Base-by-base conservation (phyloP, 1,140 invertebrate genomes). In the Scylla paramamosain region DNA sequence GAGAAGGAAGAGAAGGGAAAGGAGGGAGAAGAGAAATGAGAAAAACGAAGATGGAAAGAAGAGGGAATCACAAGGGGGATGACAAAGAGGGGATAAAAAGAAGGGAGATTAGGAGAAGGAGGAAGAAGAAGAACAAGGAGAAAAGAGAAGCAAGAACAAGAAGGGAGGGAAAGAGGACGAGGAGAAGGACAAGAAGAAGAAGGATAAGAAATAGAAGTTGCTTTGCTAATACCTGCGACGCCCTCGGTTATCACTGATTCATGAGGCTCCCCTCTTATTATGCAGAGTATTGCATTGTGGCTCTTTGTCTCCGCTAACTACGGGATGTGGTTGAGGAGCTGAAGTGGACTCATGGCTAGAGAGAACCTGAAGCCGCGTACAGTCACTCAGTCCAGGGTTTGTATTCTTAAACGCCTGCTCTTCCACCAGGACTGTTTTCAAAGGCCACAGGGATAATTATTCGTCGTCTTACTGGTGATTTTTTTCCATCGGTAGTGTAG, bases 211-310 rank as follows among this genome's bases (percentile, higher is more conserved):
- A 3, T n/a, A 77, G 67, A 77, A n/a, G 67, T n/a, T 77, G 12
- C 10, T 77, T n/a, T n/a, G 67, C 10, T 77, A 77, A 77, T 77
- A 77, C 67, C 67, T 20, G 39, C 6, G 67, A 77, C n/a, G 20
- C 67, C 67, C 67, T 77, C 25, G 67, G 67, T 77, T 77, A 77
- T 77, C 25, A 77, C n/a, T 77, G 67, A 77, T 77, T n/a, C 67
- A 77, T n/a, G 67, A 77, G 6, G 67, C 20, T 77, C 0, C 20
- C 20, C 67, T n/a, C 67, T n/a, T 25, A 77, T 77, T 77, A 77
- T 77, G 67, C 67, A 77, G 67, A 77, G 12, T 77, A 20, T 77
- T 77, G 67, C 6, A 77, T 25, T n/a, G 67, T 77, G 20, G 67
- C 12, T 25, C 20, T 25, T 77, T 77, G 67, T 77, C 67, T 77